Base-by-base conservation (phyloP, 2,113 vertebrate species). In the Microtus montanus region DNA sequence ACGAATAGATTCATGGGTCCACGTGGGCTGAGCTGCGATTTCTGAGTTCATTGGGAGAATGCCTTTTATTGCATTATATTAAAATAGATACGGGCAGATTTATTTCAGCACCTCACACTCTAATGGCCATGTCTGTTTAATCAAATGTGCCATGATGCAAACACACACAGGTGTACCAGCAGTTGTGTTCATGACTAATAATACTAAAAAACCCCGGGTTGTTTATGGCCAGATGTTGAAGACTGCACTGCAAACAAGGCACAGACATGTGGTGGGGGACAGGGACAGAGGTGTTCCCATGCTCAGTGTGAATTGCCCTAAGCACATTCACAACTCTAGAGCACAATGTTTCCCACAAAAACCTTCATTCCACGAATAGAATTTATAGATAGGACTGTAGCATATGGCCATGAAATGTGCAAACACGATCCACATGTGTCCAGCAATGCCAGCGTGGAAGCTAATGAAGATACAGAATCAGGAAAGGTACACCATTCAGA, bases 351-450 rank as follows among this genome's bases (percentile, higher is more conserved):
- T 95, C 78, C 94, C 73, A 68, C 90, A 54, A 6, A 95, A 93
- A 79, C 63, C 82, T 91, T 88, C 96, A 68, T 91, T 94, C 90
- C 73, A 90, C 90, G 94, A 90, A 94, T 74, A 90, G 95, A 93
- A 93, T 90, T 97, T 19, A 47, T 94, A 94, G 92, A 92, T 83
- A 86, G 30, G 86, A 92, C 88, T 26, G 24, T 28, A 96, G 85
- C 94, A 88, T 93, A 90, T 90, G 94, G 94, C 77, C 38, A 41
- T 74, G 90, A 73, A 94, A 82, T 73, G 77, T 90, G 85, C 87
- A 92, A 93, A 96, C 47, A 12, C 11, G 49, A 84, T 70, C 74
- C 92, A 70, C 84, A 30, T 66, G 90, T 86, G 75, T 94, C 90
- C 89, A 30, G 75, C 64, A 85, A 63, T 22, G 61, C 88, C 75